Base-by-base conservation (phyloP, 2,888 invertebrate genomes). In the Sipha maydis region DNA sequence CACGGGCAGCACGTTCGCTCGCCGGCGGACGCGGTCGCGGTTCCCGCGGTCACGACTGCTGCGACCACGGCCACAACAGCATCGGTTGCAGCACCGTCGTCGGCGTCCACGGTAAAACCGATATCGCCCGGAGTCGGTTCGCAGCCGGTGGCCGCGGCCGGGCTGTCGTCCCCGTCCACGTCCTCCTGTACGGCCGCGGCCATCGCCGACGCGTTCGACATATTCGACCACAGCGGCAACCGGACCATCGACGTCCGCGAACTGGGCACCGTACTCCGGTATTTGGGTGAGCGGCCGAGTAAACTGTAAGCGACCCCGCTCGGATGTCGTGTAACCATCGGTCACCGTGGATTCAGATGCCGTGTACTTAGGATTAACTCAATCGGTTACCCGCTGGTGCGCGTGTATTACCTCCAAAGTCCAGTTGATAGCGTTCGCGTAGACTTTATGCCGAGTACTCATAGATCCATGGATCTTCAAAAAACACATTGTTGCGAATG, bases 231-330 rank as follows among this genome's bases (percentile, higher is more conserved):
- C 92, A 95, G 96, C 85, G 96, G 95, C 82, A 96, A 95, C 91
- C 96, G 96, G 93, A 95, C 96, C 4, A 96, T 98, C 1, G 98
- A 98, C 93, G 95, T 97, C 0, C 94, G 98, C 91, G 98, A 98
- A 94, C 94, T 98, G 89, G 97, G 97, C 78, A 97, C 98, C 0
- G 96, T 98, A 89, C 93, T 98, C 34, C 93, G 98, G 90, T 96
- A 97, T 84, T 92, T 98, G 90, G 97, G 95, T 94, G 92, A 90
- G 83, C 21, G 31, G 8, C 21, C 54, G 54, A 54, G 54, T 7
- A 14, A 9, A 14, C 17, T n/a, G n/a, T n/a, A n/a, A n/a, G n/a
- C 54, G 8, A 54, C 54, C 54, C 4, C 1, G 54, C 4, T 34
- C n/a, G n/a, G 34, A 34, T 34, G 34, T 34, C 34, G 34, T 4